Conservation (phyloP, 1,140 invertebrate species). For the Apocrypta bakeri region DNA sequence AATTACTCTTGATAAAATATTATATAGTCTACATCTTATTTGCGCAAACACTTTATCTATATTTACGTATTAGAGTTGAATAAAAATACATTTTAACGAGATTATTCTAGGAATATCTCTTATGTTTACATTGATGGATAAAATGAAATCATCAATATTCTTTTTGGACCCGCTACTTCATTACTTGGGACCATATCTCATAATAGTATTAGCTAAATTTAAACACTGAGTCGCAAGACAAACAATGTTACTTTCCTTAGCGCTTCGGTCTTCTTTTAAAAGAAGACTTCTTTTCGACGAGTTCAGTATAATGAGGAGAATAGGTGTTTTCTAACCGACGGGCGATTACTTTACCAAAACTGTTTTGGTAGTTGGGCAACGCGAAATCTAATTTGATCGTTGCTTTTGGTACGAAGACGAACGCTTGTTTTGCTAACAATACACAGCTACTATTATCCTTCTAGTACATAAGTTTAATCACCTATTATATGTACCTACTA, state of each 20-base stretch:
- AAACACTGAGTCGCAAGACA: neutral
- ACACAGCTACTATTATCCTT: slow-evolving; percentile 9
- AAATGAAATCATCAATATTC: neutral
- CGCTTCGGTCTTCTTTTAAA: neutral
- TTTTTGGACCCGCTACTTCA: neutral
- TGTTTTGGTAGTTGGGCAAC: neutral
- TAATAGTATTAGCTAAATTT: neutral
- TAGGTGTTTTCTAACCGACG: neutral
- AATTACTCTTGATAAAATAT: slow-evolving; percentile 15
- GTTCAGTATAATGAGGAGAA: slow-evolving; percentile 8
- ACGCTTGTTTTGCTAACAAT: neutral
- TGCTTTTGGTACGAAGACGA: neutral
- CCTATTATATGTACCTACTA: too few relatives aligned
- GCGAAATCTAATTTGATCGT: slow-evolving; percentile 46
- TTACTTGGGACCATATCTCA: neutral
- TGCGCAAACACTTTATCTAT: too few relatives aligned
- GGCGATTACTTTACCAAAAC: slow-evolving; percentile 28
- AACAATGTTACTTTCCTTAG: neutral
- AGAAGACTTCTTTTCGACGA: slow-evolving; percentile 30
- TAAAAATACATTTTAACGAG: too few relatives aligned
- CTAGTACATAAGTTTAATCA: neutral
- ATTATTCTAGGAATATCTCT: too few relatives aligned
- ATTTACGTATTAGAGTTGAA: neutral
- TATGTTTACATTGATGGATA: neutral
- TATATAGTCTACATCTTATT: neutral